These are phyloP conservation scores for Formica selysi DNA, from an alignment of 1,140 invertebrate species.

Conservation along the genomic window DNA sequence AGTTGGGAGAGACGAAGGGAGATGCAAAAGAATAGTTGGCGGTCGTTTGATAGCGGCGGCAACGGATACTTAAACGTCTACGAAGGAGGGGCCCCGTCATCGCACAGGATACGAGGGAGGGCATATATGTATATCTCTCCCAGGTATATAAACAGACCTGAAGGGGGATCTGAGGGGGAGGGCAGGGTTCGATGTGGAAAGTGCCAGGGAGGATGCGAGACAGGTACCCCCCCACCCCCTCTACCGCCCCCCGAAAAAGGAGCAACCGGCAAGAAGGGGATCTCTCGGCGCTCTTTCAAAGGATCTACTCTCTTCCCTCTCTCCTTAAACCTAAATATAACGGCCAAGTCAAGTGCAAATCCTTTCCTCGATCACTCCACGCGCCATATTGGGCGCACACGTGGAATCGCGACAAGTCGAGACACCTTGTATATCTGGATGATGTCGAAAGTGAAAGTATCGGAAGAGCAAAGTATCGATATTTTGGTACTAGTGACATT, in stretches of 20 bases:
- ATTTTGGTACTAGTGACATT: not conserved
- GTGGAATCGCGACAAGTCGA: constrained; percentile 48
- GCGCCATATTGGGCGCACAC: constrained; percentile 52
- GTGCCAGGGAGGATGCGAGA: constrained; percentile 55
- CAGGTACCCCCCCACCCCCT: constrained; percentile 12
- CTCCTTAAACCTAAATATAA: constrained; percentile 70
- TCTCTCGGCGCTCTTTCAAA: constrained; percentile 31
- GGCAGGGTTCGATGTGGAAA: constrained; percentile 60
- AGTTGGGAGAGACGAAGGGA: constrained; percentile 27
- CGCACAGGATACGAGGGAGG: constrained; percentile 48
- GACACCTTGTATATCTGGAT: constrained; percentile 32
- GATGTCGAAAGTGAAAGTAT: constrained; percentile 57
- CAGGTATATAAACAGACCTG: constrained; percentile 54
- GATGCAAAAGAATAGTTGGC: constrained; percentile 49
- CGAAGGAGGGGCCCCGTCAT: constrained; percentile 40
- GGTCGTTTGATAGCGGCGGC: constrained; percentile 55
- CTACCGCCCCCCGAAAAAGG: not conserved
- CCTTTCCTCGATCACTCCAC: constrained; percentile 60
- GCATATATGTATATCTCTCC: constrained; percentile 40
- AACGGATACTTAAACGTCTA: constrained; percentile 61
- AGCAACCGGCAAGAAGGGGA: not conserved
- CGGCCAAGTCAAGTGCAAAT: constrained; percentile 60
- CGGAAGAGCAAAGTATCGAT: constrained; percentile 52
- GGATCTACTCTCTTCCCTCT: constrained; percentile 29
- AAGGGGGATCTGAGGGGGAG: not conserved